These are phyloP conservation scores for Copidosoma aretas DNA, from an alignment of 2,888 invertebrate species.

Conservation along the genomic window DNA sequence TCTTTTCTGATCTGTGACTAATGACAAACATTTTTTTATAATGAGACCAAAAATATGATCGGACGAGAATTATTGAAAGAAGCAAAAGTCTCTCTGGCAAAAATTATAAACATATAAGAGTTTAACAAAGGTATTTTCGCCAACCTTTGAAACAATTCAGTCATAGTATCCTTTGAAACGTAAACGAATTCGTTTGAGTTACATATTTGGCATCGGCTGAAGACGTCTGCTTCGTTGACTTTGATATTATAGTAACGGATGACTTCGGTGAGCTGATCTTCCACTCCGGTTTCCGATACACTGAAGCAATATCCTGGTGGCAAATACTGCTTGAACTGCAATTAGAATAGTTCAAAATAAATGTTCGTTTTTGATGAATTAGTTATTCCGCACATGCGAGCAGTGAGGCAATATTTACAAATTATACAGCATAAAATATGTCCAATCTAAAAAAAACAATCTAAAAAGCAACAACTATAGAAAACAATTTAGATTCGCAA, in stretches of 20 bases:
- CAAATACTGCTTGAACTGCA: constrained; percentile 62
- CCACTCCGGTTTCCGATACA: constrained; percentile 65
- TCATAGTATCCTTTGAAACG: constrained; percentile 61
- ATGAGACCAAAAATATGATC: too few relatives aligned
- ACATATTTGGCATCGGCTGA: constrained; percentile 74
- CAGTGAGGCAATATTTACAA: too few relatives aligned
- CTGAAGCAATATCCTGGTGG: constrained; percentile 68
- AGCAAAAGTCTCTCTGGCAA: too few relatives aligned
- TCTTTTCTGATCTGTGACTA: too few relatives aligned
- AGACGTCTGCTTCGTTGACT: constrained; percentile 71
- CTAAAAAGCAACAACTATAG: background rate
- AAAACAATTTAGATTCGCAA: background rate
- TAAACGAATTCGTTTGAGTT: constrained; percentile 64
- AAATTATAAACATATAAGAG: too few relatives aligned
- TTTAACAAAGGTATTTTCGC: background rate
- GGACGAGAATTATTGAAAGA: too few relatives aligned
- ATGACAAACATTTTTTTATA: background rate
- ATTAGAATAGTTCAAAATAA: constrained; percentile 25
- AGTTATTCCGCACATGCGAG: too few relatives aligned
- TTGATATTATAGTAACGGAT: constrained; percentile 71
- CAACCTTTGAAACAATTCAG: constrained; percentile 37
- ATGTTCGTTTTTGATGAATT: background rate
- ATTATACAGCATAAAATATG: too few relatives aligned
- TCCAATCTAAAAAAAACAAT: background rate
- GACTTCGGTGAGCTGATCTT: constrained; percentile 73